Evolutionary conservation across 1,140 invertebrate genomes (phyloP).

Genomic region (Nasonia giraulti): DNA sequence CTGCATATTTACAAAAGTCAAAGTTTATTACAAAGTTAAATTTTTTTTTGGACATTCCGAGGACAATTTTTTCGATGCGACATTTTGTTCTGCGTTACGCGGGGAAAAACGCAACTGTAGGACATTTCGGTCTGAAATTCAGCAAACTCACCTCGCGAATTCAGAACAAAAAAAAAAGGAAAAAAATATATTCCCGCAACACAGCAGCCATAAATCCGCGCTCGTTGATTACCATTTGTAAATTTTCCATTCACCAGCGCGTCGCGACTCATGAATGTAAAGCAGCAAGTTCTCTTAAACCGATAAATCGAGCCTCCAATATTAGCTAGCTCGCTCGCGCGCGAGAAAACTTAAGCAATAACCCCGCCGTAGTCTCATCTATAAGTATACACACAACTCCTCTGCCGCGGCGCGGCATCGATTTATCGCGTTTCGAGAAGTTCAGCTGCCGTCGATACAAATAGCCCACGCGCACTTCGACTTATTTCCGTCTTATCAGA

Average conservation of each 20-base stretch:
- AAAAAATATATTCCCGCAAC: neutral
- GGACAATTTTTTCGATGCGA: neutral
- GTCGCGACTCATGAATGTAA: conserved; percentile 16
- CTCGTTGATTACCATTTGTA: conserved; percentile 20
- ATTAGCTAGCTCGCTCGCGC: neutral
- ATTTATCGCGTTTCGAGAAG: conserved; percentile 11
- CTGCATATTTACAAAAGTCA: conserved; percentile 7
- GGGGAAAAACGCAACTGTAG: neutral
- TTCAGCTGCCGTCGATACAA: neutral
- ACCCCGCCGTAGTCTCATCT: neutral
- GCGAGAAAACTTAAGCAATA: conserved; percentile 31
- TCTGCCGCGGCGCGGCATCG: neutral
- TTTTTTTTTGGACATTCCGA: neutral
- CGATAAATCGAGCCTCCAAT: conserved; percentile 19
- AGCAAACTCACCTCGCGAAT: neutral
- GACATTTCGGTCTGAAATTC: neutral
- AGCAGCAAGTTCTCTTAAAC: conserved; percentile 21
- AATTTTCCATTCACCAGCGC: neutral
- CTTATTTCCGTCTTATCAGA: conserved; percentile 6
- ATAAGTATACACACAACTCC: neutral
- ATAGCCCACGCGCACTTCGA: neutral
- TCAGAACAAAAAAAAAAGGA: too few relatives aligned
- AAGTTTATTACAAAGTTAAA: conserved; percentile 5
- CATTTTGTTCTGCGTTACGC: neutral
- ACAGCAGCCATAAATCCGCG: neutral